Conservation (phyloP, 1,140 invertebrate species). For the Drosophila pectinifera region DNA sequence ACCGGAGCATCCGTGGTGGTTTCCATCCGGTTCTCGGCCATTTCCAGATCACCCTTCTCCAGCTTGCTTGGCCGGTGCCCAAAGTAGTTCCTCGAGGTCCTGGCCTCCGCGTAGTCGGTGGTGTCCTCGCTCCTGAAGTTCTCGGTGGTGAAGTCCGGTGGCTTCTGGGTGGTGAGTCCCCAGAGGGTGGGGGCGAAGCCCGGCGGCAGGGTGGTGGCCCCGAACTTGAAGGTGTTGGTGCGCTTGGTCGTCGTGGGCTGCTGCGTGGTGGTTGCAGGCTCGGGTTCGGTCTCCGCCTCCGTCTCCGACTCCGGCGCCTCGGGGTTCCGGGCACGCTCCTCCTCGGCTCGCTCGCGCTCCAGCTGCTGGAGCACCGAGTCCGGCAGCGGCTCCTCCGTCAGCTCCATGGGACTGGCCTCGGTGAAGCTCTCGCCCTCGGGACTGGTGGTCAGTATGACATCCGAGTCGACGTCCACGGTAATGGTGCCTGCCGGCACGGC, state of each 20-base stretch:
- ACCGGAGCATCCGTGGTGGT: slow-evolving; percentile 15
- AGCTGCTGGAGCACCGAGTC: slow-evolving; percentile 55
- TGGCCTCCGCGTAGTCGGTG: not conserved
- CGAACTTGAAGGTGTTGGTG: slow-evolving; percentile 3
- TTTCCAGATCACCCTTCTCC: not conserved
- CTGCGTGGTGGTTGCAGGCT: slow-evolving; percentile 10
- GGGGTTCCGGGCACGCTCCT: not conserved
- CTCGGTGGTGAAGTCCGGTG: not conserved
- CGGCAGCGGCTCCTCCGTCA: slow-evolving; percentile 58
- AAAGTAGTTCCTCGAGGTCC: slow-evolving; percentile 11
- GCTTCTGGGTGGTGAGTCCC: not conserved
- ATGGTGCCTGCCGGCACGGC: slow-evolving; percentile 19
- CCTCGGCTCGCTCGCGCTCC: slow-evolving; percentile 23
- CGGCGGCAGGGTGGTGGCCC: slow-evolving; percentile 3
- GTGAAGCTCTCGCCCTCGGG: slow-evolving; percentile 35
- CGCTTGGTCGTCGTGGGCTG: not conserved
- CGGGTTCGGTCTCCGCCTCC: not conserved
- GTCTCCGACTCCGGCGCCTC: not conserved
- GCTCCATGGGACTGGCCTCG: not conserved
- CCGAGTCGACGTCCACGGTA: slow-evolving; percentile 44
- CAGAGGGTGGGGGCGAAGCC: not conserved
- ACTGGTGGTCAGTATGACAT: slow-evolving; percentile 54
- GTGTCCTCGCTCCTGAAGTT: not conserved
- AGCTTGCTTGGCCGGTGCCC: not conserved
- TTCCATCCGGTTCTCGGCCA: slow-evolving; percentile 28